Base-by-base conservation (phyloP, 2,113 vertebrate species). In the Bagarius yarrelli region DNA sequence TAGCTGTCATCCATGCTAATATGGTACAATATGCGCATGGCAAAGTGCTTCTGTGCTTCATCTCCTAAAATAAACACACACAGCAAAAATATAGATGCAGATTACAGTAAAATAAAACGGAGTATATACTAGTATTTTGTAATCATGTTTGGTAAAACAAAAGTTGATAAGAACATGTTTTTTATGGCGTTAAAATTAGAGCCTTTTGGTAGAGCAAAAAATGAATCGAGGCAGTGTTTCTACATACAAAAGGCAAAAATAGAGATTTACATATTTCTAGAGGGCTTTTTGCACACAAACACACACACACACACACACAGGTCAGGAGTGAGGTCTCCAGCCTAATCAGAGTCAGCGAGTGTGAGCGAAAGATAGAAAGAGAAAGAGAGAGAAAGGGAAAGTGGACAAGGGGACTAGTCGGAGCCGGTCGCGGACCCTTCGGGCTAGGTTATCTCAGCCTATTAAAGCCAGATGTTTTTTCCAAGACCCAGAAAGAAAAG, bases 1-100 rank as follows among this genome's bases (percentile, higher is more conserved):
- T 95, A 96, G 83, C 94, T 93, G 87, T 98, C 95, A 76, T 95
- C 96, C 93, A 96, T 94, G 88, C 93, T 98, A 91, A 98, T 96
- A 90, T 97, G 96, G 90, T 98, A 97, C 83, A 99, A 94, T 87
- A 98, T 93, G 88, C 95, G 95, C 93, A 97, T 94, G 32, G 95
- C 94, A 83, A 96, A 92, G 91, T 95, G 96, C 85, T 94, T 96
- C 92, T 98, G 96, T 89, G 79, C 95, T 91, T 98, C 96, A 84
- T 97, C 97, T 88, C 93, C 96, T 98, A 90, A 71, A 88, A 90
- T 85, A 83, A 52, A 36, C 21, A 21, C 16, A 18, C 15, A 40
- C 1, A 21, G 14, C 14, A 59, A 25, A 76, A 27, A 76, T 5
- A 44, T 25, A 44, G 1, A 14, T 40, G 15, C 74, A 18, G 4